Evolutionary conservation across 2,797 vertebrate species (phyloP), one percentile per base, ranked within the genome.

Genomic region (Tapirus indicus): DNA sequence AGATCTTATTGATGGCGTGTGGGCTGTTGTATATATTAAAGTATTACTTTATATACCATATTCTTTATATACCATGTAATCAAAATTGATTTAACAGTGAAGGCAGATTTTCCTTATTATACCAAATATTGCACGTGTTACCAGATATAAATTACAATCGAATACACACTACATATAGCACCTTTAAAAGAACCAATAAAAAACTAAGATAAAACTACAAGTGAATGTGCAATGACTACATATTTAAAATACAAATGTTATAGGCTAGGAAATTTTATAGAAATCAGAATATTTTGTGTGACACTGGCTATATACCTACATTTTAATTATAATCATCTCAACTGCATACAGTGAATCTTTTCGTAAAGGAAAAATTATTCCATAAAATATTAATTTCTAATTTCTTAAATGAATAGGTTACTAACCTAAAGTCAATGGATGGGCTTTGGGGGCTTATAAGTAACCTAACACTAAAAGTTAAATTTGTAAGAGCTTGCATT

Each of bases 1-100:
- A 95, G 93, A 88, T 92, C 93, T 97, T 97, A 97, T 80, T 94
- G 98, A 97, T 95, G 95, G 94, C 32, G 12, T 97, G 91, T 94
- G 93, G 95, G 87, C 80, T 82, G 18, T 91, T 97, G 97, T 83
- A 84, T 95, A 95, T 85, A 95, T 95, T 97, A 96, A 95, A 96
- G 78, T 90, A 91, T 95, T 96, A 79, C 54, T 96, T 95, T 96
- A 93, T 95, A 87, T 41, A 84, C 49, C 47, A 58, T 91, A 91
- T 77, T 97, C 87, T 94, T 52, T 52, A 52, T 14, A 52, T 52
- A 52, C 75, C 27, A 44, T 79, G 75, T 94, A 96, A 97, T 97
- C 92, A 95, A 94, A 95, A 95, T 29, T 79, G 85, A 97, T 95
- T 92, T 93, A 96, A 58, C 92, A 97, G 25, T 68, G 9, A 95